These are phyloP conservation scores for Pteria penguin DNA, from an alignment of 2,888 invertebrate genomes.

Conservation along the genomic window DNA sequence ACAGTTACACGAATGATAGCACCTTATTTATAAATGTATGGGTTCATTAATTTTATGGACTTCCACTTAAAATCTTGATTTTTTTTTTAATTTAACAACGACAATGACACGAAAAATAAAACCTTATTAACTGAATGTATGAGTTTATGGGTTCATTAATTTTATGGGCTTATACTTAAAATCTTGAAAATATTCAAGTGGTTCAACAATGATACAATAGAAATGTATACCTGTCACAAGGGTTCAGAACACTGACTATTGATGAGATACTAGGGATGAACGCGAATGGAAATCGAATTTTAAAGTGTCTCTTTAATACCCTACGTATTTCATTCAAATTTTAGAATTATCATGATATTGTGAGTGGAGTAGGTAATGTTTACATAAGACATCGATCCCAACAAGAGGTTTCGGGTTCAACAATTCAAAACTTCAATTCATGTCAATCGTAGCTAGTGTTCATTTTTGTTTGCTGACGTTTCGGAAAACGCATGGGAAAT, in stretches of 20 bases:
- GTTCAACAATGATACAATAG: no score
- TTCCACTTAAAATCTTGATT: no score
- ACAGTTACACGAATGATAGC: no score
- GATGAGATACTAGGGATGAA: not conserved
- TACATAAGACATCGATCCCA: slow-evolving; percentile 22
- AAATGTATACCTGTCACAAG: not conserved
- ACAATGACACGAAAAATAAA: no score
- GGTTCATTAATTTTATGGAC: no score
- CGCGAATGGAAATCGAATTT: not conserved
- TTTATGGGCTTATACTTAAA: no score
- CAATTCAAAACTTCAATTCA: not conserved
- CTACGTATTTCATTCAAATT: not conserved
- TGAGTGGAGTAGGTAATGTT: not conserved
- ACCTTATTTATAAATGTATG: no score
- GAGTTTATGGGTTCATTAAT: no score
- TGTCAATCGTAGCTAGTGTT: not conserved
- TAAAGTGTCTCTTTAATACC: not conserved
- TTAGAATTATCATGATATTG: slow-evolving; percentile 5
- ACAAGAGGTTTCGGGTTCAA: not conserved
- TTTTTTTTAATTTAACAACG: no score
- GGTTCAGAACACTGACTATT: not conserved
- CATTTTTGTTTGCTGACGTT: not conserved
- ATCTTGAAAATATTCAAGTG: no score
- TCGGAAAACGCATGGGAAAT: slow-evolving; percentile 8
- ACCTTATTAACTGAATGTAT: no score